Evolutionary conservation across 2,888 invertebrate species (phyloP), one percentile per base, ranked within the genome.

Genomic region (Diplazon laetatorius): DNA sequence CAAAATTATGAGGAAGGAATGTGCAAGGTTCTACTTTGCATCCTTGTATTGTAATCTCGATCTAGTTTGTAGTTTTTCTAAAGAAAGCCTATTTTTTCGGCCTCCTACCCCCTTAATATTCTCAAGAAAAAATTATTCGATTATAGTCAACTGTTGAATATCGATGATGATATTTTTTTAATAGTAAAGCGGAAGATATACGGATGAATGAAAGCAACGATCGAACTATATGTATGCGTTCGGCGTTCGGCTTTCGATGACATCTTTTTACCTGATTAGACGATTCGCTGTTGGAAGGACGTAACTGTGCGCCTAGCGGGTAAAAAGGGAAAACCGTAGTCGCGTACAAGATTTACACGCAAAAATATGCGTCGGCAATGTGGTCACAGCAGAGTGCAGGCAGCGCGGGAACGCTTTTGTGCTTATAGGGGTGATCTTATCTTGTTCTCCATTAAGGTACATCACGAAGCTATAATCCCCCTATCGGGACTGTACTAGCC

Each of bases 381-480:
- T 66, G 65, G 59, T 55, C 22, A 25, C 35, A 30, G 52, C 60
- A 65, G 66, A 71, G 44, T 52, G 37, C 65, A 60, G 50, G 73
- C 39, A n/a, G 68, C 62, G 71, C 69, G 59, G 44, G 71, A 59
- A 57, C 63, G 39, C 63, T 16, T 46, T 46, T 60, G 69, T 59
- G 60, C 39, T 66, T 18, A 72, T 50, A 73, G 68, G 70, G 83
- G 82, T 82, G 86, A 87, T 87, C 82, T 84, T 87, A 87, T 86
- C 86, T 75, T 73, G 35, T 70, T 62, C 65, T 81, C 83, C 82
- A 85, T 87, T 85, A 85, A 84, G 85, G 83, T 85, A 83, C 80
- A 83, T 83, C 82, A 71, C 83, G 82, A 78, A 80, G 77, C 82
- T 82, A 82, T 84, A 79, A 84, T 82, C 77, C 80, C 80, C 76